These are phyloP conservation scores for Phoxinus phoxinus DNA, from an alignment of 2,113 vertebrate genomes.

Conservation along the genomic window DNA sequence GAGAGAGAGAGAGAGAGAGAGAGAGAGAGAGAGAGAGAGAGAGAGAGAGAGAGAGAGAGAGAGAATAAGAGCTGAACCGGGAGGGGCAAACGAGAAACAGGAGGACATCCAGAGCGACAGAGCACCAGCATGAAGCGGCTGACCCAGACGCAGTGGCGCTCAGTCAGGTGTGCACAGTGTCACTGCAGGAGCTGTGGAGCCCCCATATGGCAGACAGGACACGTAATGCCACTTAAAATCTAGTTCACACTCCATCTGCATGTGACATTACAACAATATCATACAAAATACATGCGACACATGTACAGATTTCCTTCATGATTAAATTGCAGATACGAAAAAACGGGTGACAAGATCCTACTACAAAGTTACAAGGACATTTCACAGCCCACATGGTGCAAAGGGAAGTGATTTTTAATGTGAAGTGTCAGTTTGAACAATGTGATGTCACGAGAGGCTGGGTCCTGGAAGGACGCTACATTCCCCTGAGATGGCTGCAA, in stretches of 20 bases:
- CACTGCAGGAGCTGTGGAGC: conserved; percentile 12
- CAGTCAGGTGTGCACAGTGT: conserved; percentile 13
- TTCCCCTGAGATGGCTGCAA: no score
- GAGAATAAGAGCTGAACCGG: background rate
- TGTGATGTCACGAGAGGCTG: no score
- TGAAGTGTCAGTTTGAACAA: conserved; percentile 10
- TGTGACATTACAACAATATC: background rate
- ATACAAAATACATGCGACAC: background rate
- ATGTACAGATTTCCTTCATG: background rate
- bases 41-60: background rate
- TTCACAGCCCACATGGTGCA: conserved; percentile 14
- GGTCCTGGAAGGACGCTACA: no score
- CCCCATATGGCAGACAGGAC: conserved; percentile 31
- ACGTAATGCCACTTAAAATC: background rate
- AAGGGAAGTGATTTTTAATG: background rate
- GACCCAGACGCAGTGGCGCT: conserved; percentile 15
- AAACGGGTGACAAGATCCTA: background rate
- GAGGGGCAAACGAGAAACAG: conserved; percentile 13
- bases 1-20: background rate
- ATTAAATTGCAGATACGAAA: background rate
- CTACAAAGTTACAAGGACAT: background rate
- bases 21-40: background rate
- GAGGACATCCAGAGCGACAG: conserved; percentile 19
- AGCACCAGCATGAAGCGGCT: background rate
- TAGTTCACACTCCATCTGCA: background rate